Percentiles rank a stretch among this genome's conserved stretches.
Conservation (phyloP, 2,888 invertebrate species). For the Timema podura region DNA sequence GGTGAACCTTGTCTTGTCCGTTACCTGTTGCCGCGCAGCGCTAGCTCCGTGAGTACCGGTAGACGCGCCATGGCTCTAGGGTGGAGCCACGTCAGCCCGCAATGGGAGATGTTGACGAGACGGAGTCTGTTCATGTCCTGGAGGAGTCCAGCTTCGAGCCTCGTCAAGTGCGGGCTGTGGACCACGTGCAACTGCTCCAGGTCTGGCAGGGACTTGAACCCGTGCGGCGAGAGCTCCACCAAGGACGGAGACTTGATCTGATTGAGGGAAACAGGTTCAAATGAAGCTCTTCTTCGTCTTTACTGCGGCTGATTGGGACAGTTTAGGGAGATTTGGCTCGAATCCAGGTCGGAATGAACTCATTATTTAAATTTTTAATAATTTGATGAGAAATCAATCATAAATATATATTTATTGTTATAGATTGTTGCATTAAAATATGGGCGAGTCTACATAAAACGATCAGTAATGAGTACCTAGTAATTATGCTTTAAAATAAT, state of each 20-base stretch:
- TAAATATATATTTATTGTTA: too few relatives aligned
- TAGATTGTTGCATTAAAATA: too few relatives aligned
- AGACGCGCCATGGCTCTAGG: slow-evolving; percentile 69
- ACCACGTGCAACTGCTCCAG: slow-evolving; percentile 72
- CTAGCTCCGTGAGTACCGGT: slow-evolving; percentile 65
- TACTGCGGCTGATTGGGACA: too few relatives aligned
- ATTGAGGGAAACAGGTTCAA: slow-evolving; percentile 36
- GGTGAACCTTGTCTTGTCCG: too few relatives aligned
- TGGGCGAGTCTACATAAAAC: too few relatives aligned
- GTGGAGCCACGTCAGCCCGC: slow-evolving; percentile 73
- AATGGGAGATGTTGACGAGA: slow-evolving; percentile 69
- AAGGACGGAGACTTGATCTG: slow-evolving; percentile 56
- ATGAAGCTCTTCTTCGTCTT: too few relatives aligned
- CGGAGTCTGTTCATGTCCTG: slow-evolving; percentile 64
- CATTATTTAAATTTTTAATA: too few relatives aligned
- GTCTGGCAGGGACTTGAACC: slow-evolving; percentile 66
- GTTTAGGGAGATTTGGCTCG: too few relatives aligned
- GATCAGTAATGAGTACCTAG: too few relatives aligned
- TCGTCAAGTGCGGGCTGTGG: slow-evolving; percentile 57
- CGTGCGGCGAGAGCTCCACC: slow-evolving; percentile 61
- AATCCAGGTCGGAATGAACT: too few relatives aligned
- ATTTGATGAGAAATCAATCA: too few relatives aligned
- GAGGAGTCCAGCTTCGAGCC: slow-evolving; percentile 69
- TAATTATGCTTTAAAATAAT: too few relatives aligned
- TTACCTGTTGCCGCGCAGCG: slow-evolving; percentile 61